Evolutionary conservation across 2,888 invertebrate genomes (phyloP).

Genomic region (Amphipyra berbera): DNA sequence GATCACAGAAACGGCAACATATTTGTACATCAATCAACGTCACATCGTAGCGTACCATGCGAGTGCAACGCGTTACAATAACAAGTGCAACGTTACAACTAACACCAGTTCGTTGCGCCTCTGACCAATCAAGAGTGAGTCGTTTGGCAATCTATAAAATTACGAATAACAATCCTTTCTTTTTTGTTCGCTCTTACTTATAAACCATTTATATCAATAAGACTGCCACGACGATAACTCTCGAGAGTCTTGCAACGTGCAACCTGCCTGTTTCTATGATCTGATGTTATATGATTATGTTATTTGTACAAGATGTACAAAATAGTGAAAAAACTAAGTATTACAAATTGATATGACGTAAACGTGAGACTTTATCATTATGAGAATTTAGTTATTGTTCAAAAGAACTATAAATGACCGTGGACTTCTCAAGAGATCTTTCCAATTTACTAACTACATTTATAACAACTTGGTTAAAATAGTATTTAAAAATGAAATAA

Average conservation of each 20-base stretch:
- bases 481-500: conserved; percentile 86
- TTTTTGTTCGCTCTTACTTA: conserved; percentile 18
- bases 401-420: conserved; percentile 88
- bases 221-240: conserved; percentile 19
- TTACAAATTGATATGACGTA: conserved; percentile 85
- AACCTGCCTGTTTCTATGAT: conserved; percentile 58
- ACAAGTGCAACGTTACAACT: conserved; percentile 19
- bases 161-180: conserved; percentile 36
- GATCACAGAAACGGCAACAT: conserved; percentile 58
- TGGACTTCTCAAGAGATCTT: conserved; percentile 87
- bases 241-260: conserved; percentile 25
- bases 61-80: conserved; percentile 14
- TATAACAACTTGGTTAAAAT: conserved; percentile 89
- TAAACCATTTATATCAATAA: conserved; percentile 28
- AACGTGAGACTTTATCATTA: conserved; percentile 78
- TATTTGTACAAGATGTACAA: conserved; percentile 67
- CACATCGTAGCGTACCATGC: conserved; percentile 12
- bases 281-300: conserved; percentile 56
- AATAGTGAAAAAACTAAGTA: conserved; percentile 72
- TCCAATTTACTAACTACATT: conserved; percentile 88
- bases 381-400: conserved; percentile 81
- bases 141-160: conserved; percentile 24
- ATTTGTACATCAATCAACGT: conserved; percentile 37
- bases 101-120: conserved; percentile 9
- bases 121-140: conserved; percentile 14